These are phyloP conservation scores for Synergus umbraculus DNA, from an alignment of 2,888 invertebrate species.

Conservation along the genomic window DNA sequence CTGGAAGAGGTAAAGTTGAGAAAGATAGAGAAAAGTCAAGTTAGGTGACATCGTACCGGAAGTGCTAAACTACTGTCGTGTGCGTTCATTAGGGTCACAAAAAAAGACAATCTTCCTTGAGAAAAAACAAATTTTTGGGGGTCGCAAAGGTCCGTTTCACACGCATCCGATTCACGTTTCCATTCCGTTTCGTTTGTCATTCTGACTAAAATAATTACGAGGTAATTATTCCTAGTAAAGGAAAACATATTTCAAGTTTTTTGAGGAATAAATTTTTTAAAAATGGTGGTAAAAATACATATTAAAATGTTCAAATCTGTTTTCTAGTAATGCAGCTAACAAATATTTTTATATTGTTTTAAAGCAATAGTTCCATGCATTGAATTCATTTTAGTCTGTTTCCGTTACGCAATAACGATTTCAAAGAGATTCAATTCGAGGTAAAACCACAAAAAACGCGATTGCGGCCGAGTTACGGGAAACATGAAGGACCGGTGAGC, in stretches of 20 bases:
- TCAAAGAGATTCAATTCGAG: constrained; percentile 52
- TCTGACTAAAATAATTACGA: not conserved
- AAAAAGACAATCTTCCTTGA: not conserved
- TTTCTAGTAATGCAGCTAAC: not conserved
- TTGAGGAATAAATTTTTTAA: too few species aligned
- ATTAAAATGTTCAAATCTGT: not conserved
- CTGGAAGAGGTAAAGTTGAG: not conserved
- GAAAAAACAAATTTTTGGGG: not conserved
- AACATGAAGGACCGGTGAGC: constrained; percentile 64
- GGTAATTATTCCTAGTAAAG: too few species aligned
- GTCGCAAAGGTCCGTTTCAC: not conserved
- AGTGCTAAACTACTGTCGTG: not conserved
- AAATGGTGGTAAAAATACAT: too few species aligned
- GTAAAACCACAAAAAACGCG: constrained; percentile 60
- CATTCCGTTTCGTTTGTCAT: constrained; percentile 31
- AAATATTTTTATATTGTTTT: not conserved
- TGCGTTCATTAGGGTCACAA: not conserved
- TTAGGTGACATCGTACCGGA: not conserved
- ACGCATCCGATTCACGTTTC: constrained; percentile 53
- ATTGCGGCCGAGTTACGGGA: constrained; percentile 62
- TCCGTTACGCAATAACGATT: constrained; percentile 57
- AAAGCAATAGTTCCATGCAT: constrained; percentile 14
- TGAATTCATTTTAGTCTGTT: constrained; percentile 54
- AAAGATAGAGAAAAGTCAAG: not conserved
- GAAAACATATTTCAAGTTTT: too few species aligned